Conservation (phyloP, 2,888 invertebrate genomes). For the Folsomia candida region DNA sequence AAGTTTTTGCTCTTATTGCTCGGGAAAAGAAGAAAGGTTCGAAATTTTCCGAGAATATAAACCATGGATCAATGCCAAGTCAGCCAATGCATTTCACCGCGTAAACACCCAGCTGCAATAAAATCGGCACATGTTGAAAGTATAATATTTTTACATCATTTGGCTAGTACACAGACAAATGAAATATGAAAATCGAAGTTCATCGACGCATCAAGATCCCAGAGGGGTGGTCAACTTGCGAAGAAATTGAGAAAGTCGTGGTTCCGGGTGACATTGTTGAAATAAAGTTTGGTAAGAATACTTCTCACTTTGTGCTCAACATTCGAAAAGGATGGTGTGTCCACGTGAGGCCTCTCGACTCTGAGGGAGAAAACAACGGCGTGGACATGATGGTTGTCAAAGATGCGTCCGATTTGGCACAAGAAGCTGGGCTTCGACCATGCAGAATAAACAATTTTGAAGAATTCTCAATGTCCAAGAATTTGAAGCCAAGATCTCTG, state of each 20-base stretch:
- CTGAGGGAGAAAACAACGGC: conserved; percentile 2
- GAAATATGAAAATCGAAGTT: neutral
- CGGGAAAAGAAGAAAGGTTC: no score
- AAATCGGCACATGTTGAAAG: neutral
- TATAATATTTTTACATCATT: no score
- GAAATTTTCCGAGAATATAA: neutral
- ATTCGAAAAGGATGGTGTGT: conserved; percentile 36
- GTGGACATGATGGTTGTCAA: conserved; percentile 22
- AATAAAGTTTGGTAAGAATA: conserved; percentile 30
- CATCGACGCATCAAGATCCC: neutral
- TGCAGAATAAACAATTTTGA: conserved; percentile 37
- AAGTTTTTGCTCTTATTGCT: no score
- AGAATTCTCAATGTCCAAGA: conserved; percentile 19
- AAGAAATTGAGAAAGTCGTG: conserved; percentile 19
- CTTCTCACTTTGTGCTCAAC: conserved; percentile 29
- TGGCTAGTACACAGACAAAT: neutral
- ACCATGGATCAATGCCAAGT: neutral
- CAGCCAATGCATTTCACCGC: neutral
- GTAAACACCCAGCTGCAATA: neutral
- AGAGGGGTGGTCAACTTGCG: conserved; percentile 20
- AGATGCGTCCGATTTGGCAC: conserved; percentile 29
- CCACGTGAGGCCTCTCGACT: conserved; percentile 19
- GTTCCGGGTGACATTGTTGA: conserved; percentile 34
- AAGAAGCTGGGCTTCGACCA: conserved; percentile 22
- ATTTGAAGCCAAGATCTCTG: conserved; percentile 21